Base-by-base conservation (phyloP, 1,140 invertebrate genomes). In the Linepithema humile region DNA sequence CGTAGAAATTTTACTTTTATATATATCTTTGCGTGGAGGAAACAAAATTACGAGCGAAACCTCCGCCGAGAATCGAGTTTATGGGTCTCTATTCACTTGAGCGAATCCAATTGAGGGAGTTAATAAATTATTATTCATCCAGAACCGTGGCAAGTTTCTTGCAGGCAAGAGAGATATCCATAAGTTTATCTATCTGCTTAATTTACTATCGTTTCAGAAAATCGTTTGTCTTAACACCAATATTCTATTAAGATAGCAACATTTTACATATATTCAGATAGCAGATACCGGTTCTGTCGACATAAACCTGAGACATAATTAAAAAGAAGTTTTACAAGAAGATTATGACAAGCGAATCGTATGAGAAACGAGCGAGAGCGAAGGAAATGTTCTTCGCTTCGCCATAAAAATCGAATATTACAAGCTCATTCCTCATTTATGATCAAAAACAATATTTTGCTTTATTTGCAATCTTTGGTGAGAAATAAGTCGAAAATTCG, bases 1-100 rank as follows among this genome's bases (percentile, higher is more conserved):
- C 15, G 7, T n/a, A 32, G 6, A 9, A 23, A 83, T 83, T 83
- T 83, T 83, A 83, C 82, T 83, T 83, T 83, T 59, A 17, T 82
- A 48, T 3, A 43, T 3, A 29, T 4, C 74, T n/a, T 62, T 38
- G 32, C 23, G 23, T 2, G 6, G 12, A 38, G 32, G 29, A 50
- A 77, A 65, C 20, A 32, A 50, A 50, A 80, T 69, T 43, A 80
- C 23, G 64, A 26, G 35, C 64, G 12, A 70, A 55, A 67, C 23
- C 23, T 12, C 6, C 23, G 64, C 9, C 17, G 38, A 43, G 69
- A 74, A 74, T 62, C 40, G 40, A 73, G 43, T 73, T 69, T 74
- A 48, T 3, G 40, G 4, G 20, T 3, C 53, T 48, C 43, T 29
- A 60, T 72, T 12, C 23, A 80, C 70, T 45, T 45, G 55, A 12